Conservation (phyloP, 1,140 invertebrate genomes). For the Vollenhovia emeryi region DNA sequence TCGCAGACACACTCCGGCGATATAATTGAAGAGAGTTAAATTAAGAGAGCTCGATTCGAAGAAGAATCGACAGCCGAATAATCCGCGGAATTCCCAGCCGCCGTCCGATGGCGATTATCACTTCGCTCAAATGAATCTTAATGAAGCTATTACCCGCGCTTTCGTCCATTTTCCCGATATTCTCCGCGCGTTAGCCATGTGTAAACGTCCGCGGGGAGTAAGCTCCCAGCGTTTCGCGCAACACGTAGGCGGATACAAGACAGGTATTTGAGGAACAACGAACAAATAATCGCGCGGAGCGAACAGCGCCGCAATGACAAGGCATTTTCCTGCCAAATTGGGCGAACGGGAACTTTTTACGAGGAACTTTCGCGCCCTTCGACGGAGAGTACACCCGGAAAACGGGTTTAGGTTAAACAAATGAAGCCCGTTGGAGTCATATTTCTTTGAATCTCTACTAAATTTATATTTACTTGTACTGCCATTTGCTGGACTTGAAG, state of each 20-base stretch:
- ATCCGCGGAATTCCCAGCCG: constrained; percentile 20
- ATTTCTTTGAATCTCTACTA: too few relatives aligned
- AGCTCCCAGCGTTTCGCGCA: background rate
- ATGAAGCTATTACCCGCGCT: constrained; percentile 15
- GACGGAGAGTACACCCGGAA: too few relatives aligned
- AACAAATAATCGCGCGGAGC: background rate
- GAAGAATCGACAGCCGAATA: constrained; percentile 18
- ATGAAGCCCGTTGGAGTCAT: too few relatives aligned
- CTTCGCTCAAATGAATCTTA: constrained; percentile 24
- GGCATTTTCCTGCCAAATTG: too few relatives aligned
- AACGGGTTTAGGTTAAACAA: too few relatives aligned
- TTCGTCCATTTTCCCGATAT: background rate
- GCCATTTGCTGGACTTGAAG: too few relatives aligned
- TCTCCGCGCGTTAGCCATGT: background rate
- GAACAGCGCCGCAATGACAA: background rate
- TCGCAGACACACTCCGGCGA: background rate
- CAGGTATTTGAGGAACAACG: background rate
- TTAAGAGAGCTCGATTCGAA: constrained; percentile 25
- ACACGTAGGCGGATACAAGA: background rate
- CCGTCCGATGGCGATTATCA: constrained; percentile 8
- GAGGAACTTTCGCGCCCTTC: background rate
- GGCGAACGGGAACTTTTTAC: background rate
- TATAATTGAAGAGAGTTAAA: constrained; percentile 51
- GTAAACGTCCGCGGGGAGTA: background rate
- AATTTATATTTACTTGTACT: too few relatives aligned